Percentiles rank a stretch among this genome's conserved stretches.
Evolutionary conservation across 2,113 vertebrate species (phyloP).

Genomic region (Myrmecobius fasciatus): DNA sequence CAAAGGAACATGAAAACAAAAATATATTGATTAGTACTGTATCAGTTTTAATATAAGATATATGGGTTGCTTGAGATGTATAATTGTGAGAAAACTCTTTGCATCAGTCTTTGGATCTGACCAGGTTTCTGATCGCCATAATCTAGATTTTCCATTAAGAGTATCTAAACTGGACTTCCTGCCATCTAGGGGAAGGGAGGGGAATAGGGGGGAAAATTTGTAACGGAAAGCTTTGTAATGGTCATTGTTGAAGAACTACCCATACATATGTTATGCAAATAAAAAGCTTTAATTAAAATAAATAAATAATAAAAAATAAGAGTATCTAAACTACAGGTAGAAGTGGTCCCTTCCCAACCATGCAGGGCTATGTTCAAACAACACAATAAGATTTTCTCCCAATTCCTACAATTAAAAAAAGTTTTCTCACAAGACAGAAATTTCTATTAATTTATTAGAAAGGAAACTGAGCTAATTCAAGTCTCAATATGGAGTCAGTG

Average conservation of each 20-base stretch:
- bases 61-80: not conserved
- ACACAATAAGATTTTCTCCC: not conserved
- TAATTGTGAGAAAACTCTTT: not conserved
- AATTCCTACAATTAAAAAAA: not conserved
- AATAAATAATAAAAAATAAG: too few relatives aligned
- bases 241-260: too few relatives aligned
- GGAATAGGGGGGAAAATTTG: too few relatives aligned
- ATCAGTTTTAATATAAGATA: not conserved
- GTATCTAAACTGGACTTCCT: not conserved
- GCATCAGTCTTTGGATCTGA: not conserved
- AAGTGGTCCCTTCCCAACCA: not conserved
- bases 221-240: too few relatives aligned
- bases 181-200: too few relatives aligned
- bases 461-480: not conserved
- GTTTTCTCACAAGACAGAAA: not conserved
- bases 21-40: not conserved
- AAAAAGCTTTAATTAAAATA: too few relatives aligned
- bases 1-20: not conserved
- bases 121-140: not conserved
- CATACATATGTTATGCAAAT: too few relatives aligned
- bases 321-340: not conserved
- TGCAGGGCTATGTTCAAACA: not conserved
- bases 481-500: not conserved
- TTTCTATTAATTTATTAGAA: not conserved
- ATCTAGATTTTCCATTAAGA: not conserved